Base-by-base conservation (phyloP, 2,113 vertebrate species). In the Columba livia region DNA sequence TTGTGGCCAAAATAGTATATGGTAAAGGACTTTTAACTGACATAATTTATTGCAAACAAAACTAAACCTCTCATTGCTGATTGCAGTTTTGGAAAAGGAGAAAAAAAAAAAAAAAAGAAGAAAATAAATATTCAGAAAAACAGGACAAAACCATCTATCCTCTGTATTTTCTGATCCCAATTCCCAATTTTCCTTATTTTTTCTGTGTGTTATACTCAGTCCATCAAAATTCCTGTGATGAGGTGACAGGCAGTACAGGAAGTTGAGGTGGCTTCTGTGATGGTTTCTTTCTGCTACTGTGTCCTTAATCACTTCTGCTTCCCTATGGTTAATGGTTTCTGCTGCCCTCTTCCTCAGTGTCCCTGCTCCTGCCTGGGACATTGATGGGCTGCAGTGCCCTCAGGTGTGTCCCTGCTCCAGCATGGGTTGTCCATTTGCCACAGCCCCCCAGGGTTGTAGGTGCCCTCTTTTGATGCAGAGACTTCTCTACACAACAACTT, bases 381-480 rank as follows among this genome's bases (percentile, higher is more conserved):
- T 38, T 38, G 38, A 38, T 38, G 11, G 38, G 38, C 38, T 38
- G 38, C 38, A 38, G 38, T 38, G 38, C 38, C 38, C 38, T 38
- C 11, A 38, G 38, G 38, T 38, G 9, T 1, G 0, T 10, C 36
- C 12, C 31, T 34, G 9, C n/a, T 51, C 31, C 1, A 0, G 13
- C 44, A 7, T 5, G 28, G 40, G 28, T 5, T 50, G 60, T 16
- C 15, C 31, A 9, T 5, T 20, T 19, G 8, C 18, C 28, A 36
- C 19, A 71, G 4, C 2, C 20, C 9, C 3, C 28, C 36, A 38
- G n/a, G 7, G 16, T 7, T n/a, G 9, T 26, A 20, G 9, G 10
- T 10, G 16, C 5, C 5, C 11, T 18, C 10, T 51, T 15, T 21
- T 44, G 12, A 44, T 47, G 26, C 11, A 79, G 26, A 38, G 4